Base-by-base conservation (phyloP, 2,797 vertebrate species). In the Pangasius djambal region DNA sequence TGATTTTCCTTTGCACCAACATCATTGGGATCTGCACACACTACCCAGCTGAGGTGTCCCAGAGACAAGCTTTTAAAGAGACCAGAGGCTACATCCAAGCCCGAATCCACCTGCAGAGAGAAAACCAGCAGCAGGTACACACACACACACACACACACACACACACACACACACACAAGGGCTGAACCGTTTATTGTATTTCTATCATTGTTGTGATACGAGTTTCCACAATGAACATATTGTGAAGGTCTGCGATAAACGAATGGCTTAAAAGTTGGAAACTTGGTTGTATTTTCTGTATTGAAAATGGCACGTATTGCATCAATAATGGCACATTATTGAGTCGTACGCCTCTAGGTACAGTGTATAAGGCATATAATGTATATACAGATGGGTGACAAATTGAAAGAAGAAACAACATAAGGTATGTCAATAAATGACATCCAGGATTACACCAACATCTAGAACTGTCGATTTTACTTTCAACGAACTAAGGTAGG, bases 51-150 rank as follows among this genome's bases (percentile, higher is more conserved):
- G 98, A 99, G 94, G 98, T 99, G 89, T 99, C 98, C 5, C 98
- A 99, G 96, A 97, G 98, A 86, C 98, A 99, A 93, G 98, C 98
- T 87, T 99, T 99, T 94, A 97, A 98, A 94, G 98, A 99, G 96
- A 99, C 98, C 2, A 96, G 98, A 0, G 98, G 98, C 83, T 99
- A 98, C 93, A 99, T 99, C 94, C 98, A 99, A 95, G 98, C 98
- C 0, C 96, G 98, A 75, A 95, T 99, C 90, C 97, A 99, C 93
- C 96, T 99, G 88, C 97, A 99, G 95, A 96, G 96, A 61, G 98
- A 99, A 94, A 99, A 99, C 94, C 97, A 98, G 82, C 98, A 99
- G 95, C 98, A 99, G 97, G 98, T 99, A 87, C 22, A 59, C 50
- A 55, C 74, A 52, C 69, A 87, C 59, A 89, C 88, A 88, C 59